Base-by-base conservation (phyloP, 2,888 invertebrate species). In the Agapostemon virescens region DNA sequence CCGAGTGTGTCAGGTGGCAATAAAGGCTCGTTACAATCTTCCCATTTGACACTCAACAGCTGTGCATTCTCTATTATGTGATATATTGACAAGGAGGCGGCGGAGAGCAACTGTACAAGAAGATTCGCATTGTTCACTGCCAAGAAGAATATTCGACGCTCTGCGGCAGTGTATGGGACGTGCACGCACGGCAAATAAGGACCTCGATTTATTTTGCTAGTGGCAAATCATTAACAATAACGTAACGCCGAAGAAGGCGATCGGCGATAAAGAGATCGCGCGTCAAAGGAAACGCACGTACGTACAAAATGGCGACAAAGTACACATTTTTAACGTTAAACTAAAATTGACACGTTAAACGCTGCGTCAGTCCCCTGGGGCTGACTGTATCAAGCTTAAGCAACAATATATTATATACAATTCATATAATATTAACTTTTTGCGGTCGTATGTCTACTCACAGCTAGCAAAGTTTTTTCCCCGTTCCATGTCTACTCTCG, bases 1-100 rank as follows among this genome's bases (percentile, higher is more conserved):
- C 30, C 20, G 52, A 55, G 49, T 40, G 73, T 79, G 67, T 73
- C 86, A 85, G 86, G 80, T 85, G 86, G 69, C 74, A 80, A 75
- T 71, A 71, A 79, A 69, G 69, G 73, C 67, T 84, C 79, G 79
- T 85, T 85, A 85, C 69, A 58, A 82, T 68, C 74, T 79, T 75
- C 82, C 68, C 73, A 72, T 69, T 66, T 68, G 73, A 74, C 66
- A 66, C 61, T 52, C 45, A 72, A 76, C 85, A 85, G 84, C 85
- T 85, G 85, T 73, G 84, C 63, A 81, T 70, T 64, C 61, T 55
- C 80, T 42, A 80, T 80, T 75, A 70, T 80, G 40, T 33, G 20
- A 68, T 55, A 69, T 71, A 71, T 63, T 71, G 70, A 64, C n/a
- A 45, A 75, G 30, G 42, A 23, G n/a, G 15, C 13, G 42, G 55